A percentile compares a stretch with the other conserved stretches of the same genome.
These are phyloP conservation scores for Cyphomyrmex costatus DNA, from an alignment of 1,140 invertebrate genomes.

Conservation along the genomic window DNA sequence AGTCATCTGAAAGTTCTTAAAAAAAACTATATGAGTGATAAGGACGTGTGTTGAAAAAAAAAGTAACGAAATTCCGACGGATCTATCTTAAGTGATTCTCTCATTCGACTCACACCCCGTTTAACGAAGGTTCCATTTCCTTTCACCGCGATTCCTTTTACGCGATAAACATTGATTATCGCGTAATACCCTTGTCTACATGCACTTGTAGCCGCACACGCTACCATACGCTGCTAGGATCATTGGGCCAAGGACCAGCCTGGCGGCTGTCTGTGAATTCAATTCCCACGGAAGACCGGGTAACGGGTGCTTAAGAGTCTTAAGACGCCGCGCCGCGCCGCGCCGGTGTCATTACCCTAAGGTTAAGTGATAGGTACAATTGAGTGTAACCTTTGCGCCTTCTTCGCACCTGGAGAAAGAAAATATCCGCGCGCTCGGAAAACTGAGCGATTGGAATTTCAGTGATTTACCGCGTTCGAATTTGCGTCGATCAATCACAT, in stretches of 20 bases:
- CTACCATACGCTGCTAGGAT: conserved; percentile 38
- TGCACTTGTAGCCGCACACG: not conserved
- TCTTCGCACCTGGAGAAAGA: not conserved
- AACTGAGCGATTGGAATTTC: conserved; percentile 5
- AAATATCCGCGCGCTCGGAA: not conserved
- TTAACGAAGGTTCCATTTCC: conserved; percentile 28
- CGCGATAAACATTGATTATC: conserved; percentile 60
- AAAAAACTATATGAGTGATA: not conserved
- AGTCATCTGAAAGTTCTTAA: not conserved
- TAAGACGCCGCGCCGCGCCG: too few species aligned
- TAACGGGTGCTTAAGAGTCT: conserved; percentile 63
- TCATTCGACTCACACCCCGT: not conserved
- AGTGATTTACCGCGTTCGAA: not conserved
- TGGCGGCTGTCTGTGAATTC: conserved; percentile 39
- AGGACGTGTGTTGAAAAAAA: not conserved
- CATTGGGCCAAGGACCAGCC: conserved; percentile 74
- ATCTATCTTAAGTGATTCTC: not conserved
- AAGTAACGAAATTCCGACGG: not conserved
- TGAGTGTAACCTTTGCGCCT: conserved; percentile 65
- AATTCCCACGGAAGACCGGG: conserved; percentile 74
- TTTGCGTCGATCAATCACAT: not conserved
- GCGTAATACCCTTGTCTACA: conserved; percentile 43
- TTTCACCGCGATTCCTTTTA: conserved; percentile 40
- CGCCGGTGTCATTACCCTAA: conserved; percentile 64
- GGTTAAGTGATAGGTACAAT: conserved; percentile 63